These are phyloP conservation scores for Probosciger aterrimus DNA, from an alignment of 2,113 vertebrate genomes.

Conservation along the genomic window DNA sequence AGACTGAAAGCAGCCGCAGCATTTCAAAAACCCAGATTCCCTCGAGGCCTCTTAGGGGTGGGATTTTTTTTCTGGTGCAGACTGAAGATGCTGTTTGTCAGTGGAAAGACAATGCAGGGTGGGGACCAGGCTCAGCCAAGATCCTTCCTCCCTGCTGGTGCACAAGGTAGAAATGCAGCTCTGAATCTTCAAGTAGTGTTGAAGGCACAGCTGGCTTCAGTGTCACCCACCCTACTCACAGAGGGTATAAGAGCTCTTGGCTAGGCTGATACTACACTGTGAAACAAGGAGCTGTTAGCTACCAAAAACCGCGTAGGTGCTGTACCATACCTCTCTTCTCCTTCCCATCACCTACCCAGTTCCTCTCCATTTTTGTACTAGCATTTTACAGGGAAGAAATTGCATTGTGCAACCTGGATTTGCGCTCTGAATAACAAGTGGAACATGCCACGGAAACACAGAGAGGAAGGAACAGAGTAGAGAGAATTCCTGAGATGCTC, in stretches of 20 bases:
- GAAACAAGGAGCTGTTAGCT: neutral
- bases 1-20: neutral
- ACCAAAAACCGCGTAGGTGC: neutral
- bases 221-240: neutral
- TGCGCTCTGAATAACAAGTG: neutral
- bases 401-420: neutral
- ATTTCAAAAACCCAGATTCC: neutral
- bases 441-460: neutral
- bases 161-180: neutral
- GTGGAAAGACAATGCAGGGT: neutral
- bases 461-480: neutral
- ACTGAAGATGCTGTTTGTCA: neutral
- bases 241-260: neutral
- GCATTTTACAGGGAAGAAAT: neutral
- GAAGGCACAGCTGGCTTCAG: neutral
- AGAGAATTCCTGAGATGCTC: neutral
- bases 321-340: neutral
- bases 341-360: neutral
- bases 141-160: neutral
- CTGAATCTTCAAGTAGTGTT: neutral
- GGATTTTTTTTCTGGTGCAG: neutral
- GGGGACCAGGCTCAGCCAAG: neutral
- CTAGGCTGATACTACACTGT: neutral
- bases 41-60: neutral
- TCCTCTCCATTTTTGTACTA: neutral